phyloP scores from a whole-genome alignment of 2,797 vertebrate species.

The Xyrichtys novacula region DNA sequence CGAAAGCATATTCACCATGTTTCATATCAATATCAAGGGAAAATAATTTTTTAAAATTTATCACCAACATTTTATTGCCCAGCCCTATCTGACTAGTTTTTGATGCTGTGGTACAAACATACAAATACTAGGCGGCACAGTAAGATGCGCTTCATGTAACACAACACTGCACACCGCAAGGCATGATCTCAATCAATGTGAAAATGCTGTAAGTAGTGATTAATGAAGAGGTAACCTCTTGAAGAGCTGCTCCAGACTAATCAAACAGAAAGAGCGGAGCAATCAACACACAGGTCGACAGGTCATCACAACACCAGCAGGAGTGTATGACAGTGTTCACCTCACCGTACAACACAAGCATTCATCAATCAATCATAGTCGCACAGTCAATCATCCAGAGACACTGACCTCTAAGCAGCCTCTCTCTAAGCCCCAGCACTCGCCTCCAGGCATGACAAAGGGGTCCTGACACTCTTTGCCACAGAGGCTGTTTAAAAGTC shows the following conservation, averaged over 20 bases:
- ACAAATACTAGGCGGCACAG: constrained; percentile 23
- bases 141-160: constrained; percentile 22
- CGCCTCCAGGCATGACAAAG: constrained; percentile 40
- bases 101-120: not conserved
- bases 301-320: constrained; percentile 19
- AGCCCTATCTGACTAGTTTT: not conserved
- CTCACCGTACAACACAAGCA: not conserved
- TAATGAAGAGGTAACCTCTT: constrained; percentile 2
- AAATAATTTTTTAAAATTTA: no score
- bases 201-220: not conserved
- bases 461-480: constrained; percentile 39
- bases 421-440: constrained; percentile 27
- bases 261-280: constrained; percentile 11
- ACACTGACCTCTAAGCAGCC: constrained; percentile 20
- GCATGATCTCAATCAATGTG: constrained; percentile 10
- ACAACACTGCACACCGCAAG: constrained; percentile 2
- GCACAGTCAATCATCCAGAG: not conserved
- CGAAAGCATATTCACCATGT: no score
- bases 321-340: constrained; percentile 1
- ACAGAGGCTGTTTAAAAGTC: constrained; percentile 57
- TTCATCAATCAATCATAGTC: constrained; percentile 20
- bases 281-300: constrained; percentile 4
- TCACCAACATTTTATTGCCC: no score
- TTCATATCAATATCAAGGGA: no score
- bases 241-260: constrained; percentile 15